Base-by-base conservation (phyloP, 2,797 vertebrate genomes). In the Pagetopsis macropterus region DNA sequence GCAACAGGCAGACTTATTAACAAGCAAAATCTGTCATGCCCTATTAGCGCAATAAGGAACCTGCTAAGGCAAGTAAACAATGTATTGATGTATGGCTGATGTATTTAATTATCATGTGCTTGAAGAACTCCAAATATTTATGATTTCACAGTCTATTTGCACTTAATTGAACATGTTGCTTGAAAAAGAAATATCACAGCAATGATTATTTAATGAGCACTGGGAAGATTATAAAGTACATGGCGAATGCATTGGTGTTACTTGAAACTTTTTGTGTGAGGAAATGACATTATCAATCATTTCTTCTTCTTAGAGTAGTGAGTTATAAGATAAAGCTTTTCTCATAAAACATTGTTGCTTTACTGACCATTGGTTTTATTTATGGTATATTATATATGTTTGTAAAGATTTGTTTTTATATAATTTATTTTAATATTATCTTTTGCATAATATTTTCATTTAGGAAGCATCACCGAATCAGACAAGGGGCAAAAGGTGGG, bases 1-100 rank as follows among this genome's bases (percentile, higher is more conserved):
- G 88, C 91, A 94, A 92, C 92, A 92, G 87, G 90, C 90, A 91
- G 90, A 91, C 93, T 91, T 93, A 93, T 93, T 93, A 92, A 93
- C 91, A 92, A 92, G 90, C 86, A 87, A 88, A 92, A 92, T 92
- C 90, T 93, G 92, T 92, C 93, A 93, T 87, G 90, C 84, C 86
- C 84, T 91, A 92, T 93, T 93, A 93, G 71, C 79, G 72, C 88
- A 92, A 91, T 89, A 91, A 91, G 91, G 89, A 92, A 91, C 90
- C 88, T 91, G 91, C 87, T 91, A 90, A 89, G 84, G 85, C 88
- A 91, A 90, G 88, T 92, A 91, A 92, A 93, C 90, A 89, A 88
- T 92, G 79, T 90, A 90, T 90, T 91, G 90, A 91, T 91, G 84
- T 88, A 92, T 84, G 83, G 83, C 79, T 90, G 89, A 87, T 86